Base-by-base conservation (phyloP, 37 sponge, comb jelly and placozoan species). In the Ephydatia muelleri region DNA sequence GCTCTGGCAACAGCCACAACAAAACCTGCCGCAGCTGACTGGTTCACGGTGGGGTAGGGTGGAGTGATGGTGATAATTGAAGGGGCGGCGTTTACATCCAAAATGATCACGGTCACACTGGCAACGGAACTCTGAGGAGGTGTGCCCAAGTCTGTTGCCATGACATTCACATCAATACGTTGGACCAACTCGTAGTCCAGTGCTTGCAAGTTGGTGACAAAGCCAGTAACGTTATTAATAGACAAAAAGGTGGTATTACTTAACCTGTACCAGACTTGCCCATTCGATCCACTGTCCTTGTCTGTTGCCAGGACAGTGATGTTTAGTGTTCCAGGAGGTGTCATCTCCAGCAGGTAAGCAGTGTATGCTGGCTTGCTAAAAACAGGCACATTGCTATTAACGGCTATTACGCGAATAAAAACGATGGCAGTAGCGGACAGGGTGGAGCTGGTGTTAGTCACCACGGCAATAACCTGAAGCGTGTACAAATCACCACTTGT, bases 341-440 rank as follows among this genome's bases (percentile, higher is more conserved):
- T 77, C 29, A 67, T 66, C 67, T 96, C 96, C 38, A 67, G 38
- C 0, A 91, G 68, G 23, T 31, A 82, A 22, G 86, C 82, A 25
- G 40, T 3, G 80, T 88, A 88, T 30, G 38, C 11, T 12, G 22
- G 67, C 30, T 79, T 68, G 40, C 29, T 12, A 49, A 96, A 96
- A 35, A 72, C 76, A 32, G 96, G 96, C 26, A 80, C 31, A 69
- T 96, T 93, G 49, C 93, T 93, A 85, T 96, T 96, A 22, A 91
- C 47, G 79, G 93, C 96, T 23, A 79, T 68, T 6, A 96, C 85
- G 25, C 73, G 74, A 3, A 93, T 65, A 29, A 35, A 30, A 0
- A 96, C 77, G 19, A 67, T n/a, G 12, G 87, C 76, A 25, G 3
- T 21, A 9, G 86, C 86, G 16, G 86, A 71, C 21, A 78, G 27